These are phyloP conservation scores for Melierax canorus DNA, from an alignment of 2,113 vertebrate genomes.

Conservation along the genomic window DNA sequence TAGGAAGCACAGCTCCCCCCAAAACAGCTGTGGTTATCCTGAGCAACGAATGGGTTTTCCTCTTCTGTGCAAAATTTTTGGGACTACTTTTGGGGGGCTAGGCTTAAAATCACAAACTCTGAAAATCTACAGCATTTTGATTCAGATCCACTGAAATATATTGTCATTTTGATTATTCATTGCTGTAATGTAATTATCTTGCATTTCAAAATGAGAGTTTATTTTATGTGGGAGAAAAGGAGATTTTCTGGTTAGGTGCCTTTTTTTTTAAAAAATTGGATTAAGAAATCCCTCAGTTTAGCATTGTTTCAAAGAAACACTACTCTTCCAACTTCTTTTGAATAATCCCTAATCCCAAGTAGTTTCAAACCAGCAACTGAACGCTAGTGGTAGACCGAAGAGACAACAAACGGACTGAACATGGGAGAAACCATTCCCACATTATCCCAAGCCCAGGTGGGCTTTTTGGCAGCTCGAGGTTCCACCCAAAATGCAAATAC, in stretches of 20 bases:
- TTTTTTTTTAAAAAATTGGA: not conserved
- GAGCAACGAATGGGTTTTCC: not conserved
- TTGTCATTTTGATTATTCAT: not conserved
- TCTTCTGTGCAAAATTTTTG: not conserved
- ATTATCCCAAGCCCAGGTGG: accelerated
- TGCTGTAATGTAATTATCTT: not conserved
- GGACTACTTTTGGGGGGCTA: not conserved
- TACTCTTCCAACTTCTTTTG: not conserved
- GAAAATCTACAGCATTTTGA: not conserved
- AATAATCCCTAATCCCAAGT: not conserved
- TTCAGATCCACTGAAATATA: not conserved
- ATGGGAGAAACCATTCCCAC: not conserved
- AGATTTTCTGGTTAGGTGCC: not conserved
- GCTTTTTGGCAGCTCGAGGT: not conserved
- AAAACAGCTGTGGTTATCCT: not conserved
- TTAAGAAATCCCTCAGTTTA: not conserved
- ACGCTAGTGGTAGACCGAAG: not conserved
- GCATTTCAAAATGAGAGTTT: not conserved
- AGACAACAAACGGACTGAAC: not conserved
- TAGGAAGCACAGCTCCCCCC: not conserved
- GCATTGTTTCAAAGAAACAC: not conserved
- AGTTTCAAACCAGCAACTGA: not conserved
- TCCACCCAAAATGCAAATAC: conserved; percentile 5
- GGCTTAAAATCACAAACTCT: not conserved
- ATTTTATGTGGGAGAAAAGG: not conserved